A percentile compares a stretch with the other conserved stretches of the same genome.
Evolutionary conservation across 1,140 invertebrate genomes (phyloP).

Genomic region (Cotesia glomerata): DNA sequence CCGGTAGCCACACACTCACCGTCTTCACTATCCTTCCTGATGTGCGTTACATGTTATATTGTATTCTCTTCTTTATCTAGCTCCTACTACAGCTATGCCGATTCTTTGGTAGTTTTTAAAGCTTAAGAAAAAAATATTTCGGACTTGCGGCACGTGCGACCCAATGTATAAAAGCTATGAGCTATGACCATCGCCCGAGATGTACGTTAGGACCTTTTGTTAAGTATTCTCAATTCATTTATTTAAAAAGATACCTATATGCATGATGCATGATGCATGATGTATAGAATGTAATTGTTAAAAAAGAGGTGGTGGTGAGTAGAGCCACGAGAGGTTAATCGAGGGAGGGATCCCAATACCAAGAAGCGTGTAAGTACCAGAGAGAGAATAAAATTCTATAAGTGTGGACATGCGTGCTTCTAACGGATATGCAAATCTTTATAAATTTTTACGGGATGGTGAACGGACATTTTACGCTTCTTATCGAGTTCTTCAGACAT

Average conservation of each 20-base stretch:
- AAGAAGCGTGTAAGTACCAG: background rate
- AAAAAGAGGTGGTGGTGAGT: background rate
- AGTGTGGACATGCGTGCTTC: background rate
- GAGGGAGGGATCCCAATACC: background rate
- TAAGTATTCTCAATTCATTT: constrained; percentile 33
- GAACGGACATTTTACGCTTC: constrained; percentile 26
- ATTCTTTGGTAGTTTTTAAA: background rate
- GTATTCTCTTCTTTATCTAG: background rate
- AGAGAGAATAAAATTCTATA: background rate
- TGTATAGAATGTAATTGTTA: background rate
- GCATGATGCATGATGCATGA: background rate
- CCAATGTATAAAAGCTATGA: background rate
- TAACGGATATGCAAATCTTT: constrained; percentile 23
- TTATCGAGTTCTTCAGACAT: background rate
- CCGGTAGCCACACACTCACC: constrained; percentile 16
- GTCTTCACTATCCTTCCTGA: background rate
- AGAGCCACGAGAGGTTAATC: background rate
- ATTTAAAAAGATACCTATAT: background rate
- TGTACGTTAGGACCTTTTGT: constrained; percentile 36
- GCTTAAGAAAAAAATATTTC: constrained; percentile 8
- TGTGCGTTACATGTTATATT: too few relatives aligned
- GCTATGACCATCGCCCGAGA: background rate
- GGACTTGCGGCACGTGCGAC: constrained; percentile 18
- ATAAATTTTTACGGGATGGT: background rate
- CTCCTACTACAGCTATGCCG: background rate